Base-by-base conservation (phyloP, 2,797 vertebrate genomes). In the Scarus forsteni region DNA sequence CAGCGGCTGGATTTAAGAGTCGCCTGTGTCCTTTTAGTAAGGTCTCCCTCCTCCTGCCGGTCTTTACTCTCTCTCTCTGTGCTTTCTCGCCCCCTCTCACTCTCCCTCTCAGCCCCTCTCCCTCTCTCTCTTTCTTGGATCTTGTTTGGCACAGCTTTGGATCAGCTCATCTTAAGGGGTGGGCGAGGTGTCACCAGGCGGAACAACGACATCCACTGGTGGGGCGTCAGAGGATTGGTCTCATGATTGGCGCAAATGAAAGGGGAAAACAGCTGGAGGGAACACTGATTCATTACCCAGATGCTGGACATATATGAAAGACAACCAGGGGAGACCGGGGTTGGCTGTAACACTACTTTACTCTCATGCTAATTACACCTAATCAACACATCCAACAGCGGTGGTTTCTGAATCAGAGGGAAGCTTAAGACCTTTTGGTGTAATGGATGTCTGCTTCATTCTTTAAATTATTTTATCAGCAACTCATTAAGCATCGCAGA, bases 151-250 rank as follows among this genome's bases (percentile, higher is more conserved):
- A 87, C 89, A 61, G 88, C 88, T 86, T 87, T 89, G 92, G 92
- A 90, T 94, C 94, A 95, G 93, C 91, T 91, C 95, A 95, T 94
- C 92, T 84, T 79, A 81, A 91, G 48, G 89, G 81, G 86, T 92
- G 90, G 52, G 15, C 92, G 94, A 51, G 81, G 86, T 93, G 94
- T 91, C 94, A 95, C 80, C 87, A 88, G 92, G 92, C 93, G 92
- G 86, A 92, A 94, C 95, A 90, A 96, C 94, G 95, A 93, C 96
- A 94, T 96, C 95, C 94, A 94, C 94, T 94, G 94, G 94, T 91
- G 92, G 94, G 56, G 88, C 89, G 87, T 94, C 90, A 85, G 59
- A 34, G 34, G 60, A 81, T 46, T 50, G 60, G 64, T 27, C 61
- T 49, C 16, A 51, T 43, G 9, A n/a, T 14, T 3, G 46, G 19